Evolutionary conservation across 2,113 vertebrate species (phyloP), one percentile per base, ranked within the genome.

Genomic region (Cyanoramphus novaezelandiae): DNA sequence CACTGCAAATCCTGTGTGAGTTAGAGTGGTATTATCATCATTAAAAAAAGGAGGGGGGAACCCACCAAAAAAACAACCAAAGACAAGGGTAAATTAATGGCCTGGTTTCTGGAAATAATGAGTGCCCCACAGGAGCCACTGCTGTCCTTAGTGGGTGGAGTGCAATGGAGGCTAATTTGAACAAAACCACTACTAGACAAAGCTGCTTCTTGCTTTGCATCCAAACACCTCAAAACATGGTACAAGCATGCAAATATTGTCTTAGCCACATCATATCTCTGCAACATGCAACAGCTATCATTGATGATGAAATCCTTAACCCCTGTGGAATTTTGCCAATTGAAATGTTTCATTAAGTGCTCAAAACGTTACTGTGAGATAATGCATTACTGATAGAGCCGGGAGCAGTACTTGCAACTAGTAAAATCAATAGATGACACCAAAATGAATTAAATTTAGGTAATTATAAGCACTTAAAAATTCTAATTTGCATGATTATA

Each of bases 381-480:
- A 94, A 88, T 24, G n/a, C 1, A 4, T 3, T 62, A 70, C 69
- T 49, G 44, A 78, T 2, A 13, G 77, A 65, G 49, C 50, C 69
- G 33, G 12, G 5, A 93, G 43, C 11, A 20, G 41, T 31, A 28
- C 41, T 82, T 76, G 80, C 50, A 62, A 33, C 39, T 35, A 64
- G 55, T 44, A 79, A 93, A 89, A 95, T 88, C 91, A 88, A 91
- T 65, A 82, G 62, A 84, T 76, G 74, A 71, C 82, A 69, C 57
- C n/a, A 88, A 94, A 96, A 88, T 82, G 65, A 95, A 95, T 87
- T 72, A 92, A 81, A 82, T 88, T 82, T 92, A 82, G 53, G 74
- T 62, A 91, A 91, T 94, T 82, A 94, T 75, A 75, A 79, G 62
- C 83, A 89, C 82, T 93, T 92, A 39, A 86, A 88, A 82, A 80